phyloP scores from a whole-genome alignment of 2,888 invertebrate genomes.

The Coremacera marginata region DNA sequence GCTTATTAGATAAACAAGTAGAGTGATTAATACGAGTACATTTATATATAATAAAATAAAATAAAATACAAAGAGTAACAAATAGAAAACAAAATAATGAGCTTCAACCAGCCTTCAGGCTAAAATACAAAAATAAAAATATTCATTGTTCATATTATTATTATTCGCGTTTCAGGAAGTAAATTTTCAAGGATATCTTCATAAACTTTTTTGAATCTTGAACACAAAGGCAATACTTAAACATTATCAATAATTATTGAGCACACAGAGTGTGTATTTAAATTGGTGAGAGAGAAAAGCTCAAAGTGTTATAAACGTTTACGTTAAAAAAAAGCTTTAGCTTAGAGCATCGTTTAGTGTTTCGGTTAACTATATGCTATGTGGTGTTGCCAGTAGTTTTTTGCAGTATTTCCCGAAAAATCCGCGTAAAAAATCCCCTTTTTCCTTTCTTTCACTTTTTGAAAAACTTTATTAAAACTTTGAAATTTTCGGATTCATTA shows the following conservation, averaged over 20 bases:
- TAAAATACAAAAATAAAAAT: conserved; percentile 26
- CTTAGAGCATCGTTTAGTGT: not conserved
- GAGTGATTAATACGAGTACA: conserved; percentile 12
- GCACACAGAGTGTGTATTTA: conserved; percentile 7
- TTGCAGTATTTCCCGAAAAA: no score
- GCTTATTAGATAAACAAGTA: not conserved
- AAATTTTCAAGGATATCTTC: conserved; percentile 64
- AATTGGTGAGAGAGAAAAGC: not conserved
- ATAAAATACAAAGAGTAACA: not conserved
- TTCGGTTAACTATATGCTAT: not conserved
- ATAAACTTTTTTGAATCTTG: conserved; percentile 38
- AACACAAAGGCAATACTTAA: conserved; percentile 34
- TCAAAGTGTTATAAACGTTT: not conserved
- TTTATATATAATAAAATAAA: not conserved
- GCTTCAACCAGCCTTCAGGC: conserved; percentile 32
- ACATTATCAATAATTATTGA: conserved; percentile 25
- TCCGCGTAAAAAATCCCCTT: no score
- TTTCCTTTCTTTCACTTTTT: no score
- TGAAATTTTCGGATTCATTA: no score
- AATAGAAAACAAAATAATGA: conserved; percentile 28
- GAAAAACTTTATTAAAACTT: no score
- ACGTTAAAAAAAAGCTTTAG: conserved; percentile 21
- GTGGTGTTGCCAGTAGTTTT: no score
- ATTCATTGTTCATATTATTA: conserved; percentile 54
- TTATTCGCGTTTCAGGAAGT: conserved; percentile 68